A percentile compares a stretch with the other conserved stretches of the same genome.
phyloP scores from a whole-genome alignment of 2,113 vertebrate species.

The Caloenas nicobarica region DNA sequence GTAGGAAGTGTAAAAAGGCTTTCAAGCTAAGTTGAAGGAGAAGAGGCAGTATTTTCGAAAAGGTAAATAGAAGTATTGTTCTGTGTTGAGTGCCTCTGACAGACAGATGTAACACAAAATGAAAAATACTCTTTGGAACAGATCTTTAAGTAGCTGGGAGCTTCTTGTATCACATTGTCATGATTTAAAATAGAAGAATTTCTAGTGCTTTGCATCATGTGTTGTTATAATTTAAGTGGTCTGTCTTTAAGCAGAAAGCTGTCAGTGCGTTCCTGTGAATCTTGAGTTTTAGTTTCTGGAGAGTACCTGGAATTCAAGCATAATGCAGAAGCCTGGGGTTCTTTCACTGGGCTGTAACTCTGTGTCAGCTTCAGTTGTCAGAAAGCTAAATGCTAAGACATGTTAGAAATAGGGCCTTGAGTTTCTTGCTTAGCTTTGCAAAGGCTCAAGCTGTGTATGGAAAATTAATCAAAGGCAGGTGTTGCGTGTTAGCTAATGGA shows the following conservation, averaged over 20 bases:
- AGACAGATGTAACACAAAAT: not conserved
- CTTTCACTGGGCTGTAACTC: not conserved
- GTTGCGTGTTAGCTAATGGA: not conserved
- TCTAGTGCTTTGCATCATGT: not conserved
- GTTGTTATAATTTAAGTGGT: not conserved
- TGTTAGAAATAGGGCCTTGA: not conserved
- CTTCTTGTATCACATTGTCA: not conserved
- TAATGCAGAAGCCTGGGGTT: accelerated
- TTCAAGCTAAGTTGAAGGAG: not conserved
- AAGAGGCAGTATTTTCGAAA: not conserved
- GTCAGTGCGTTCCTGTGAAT: not conserved
- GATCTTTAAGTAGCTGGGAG: not conserved
- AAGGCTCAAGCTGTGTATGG: not conserved
- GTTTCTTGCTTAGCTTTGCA: not conserved
- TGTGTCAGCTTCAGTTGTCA: not conserved
- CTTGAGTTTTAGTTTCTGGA: not conserved
- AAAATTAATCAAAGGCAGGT: not conserved
- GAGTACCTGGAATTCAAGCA: not conserved
- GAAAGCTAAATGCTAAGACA: not conserved
- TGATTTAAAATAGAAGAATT: not conserved
- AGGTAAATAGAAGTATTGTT: not conserved
- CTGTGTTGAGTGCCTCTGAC: not conserved
- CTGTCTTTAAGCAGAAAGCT: not conserved
- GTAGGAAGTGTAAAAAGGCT: not conserved
- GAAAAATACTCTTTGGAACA: not conserved